Evolutionary conservation across 1,140 invertebrate genomes (phyloP).

Genomic region (Dinoponera quadriceps): DNA sequence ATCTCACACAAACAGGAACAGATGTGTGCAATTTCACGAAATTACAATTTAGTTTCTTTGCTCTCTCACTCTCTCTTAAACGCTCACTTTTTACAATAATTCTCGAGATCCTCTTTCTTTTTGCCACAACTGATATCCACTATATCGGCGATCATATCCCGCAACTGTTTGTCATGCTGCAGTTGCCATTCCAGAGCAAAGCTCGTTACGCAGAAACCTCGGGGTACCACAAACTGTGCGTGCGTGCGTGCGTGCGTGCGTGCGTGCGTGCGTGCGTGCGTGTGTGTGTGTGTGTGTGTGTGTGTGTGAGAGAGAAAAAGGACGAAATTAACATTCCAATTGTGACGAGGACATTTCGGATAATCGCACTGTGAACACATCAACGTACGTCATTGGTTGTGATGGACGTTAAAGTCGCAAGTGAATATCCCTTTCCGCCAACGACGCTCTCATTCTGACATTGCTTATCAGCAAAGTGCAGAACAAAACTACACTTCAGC

Average conservation of each 20-base stretch:
- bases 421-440: slow-evolving; percentile 91
- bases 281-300: too few species aligned
- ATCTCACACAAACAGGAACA: not conserved
- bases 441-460: slow-evolving; percentile 84
- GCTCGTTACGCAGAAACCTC: slow-evolving; percentile 88
- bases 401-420: slow-evolving; percentile 87
- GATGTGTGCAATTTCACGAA: too few species aligned
- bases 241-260: too few species aligned
- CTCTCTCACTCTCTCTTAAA: not conserved
- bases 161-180: slow-evolving; percentile 72
- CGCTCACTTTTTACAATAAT: slow-evolving; percentile 62
- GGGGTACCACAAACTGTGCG: slow-evolving; percentile 85
- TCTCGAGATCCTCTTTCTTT: slow-evolving; percentile 50
- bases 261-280: too few species aligned
- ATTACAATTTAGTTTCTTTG: too few species aligned
- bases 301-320: too few species aligned
- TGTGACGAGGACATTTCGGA: too few species aligned
- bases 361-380: slow-evolving; percentile 16
- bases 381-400: slow-evolving; percentile 83
- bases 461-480: slow-evolving; percentile 80
- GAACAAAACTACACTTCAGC: slow-evolving; percentile 75
- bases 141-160: slow-evolving; percentile 62
- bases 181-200: slow-evolving; percentile 87
- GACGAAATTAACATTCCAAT: not conserved
- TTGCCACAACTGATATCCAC: slow-evolving; percentile 57